A percentile compares a stretch with the other conserved stretches of the same genome.
These are phyloP conservation scores for Schrankia costaestrigalis DNA, from an alignment of 2,888 invertebrate genomes.

Conservation along the genomic window DNA sequence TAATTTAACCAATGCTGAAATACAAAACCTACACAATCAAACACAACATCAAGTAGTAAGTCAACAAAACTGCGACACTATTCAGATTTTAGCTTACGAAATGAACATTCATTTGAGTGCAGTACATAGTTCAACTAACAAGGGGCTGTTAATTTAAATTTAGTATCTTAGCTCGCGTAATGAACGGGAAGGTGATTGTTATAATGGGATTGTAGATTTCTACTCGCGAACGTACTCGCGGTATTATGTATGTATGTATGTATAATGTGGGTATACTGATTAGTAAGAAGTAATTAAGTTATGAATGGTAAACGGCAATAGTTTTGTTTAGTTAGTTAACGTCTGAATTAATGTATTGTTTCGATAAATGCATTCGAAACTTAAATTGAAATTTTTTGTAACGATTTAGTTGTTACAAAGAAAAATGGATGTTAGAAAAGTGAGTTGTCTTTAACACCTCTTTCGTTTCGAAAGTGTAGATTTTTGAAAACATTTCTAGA, in stretches of 20 bases:
- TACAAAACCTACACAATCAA: no score
- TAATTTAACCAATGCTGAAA: no score
- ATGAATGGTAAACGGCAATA: conserved; percentile 18
- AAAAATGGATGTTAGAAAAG: no score
- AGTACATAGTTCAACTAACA: conserved; percentile 74
- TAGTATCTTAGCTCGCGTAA: conserved; percentile 76
- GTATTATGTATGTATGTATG: conserved; percentile 14
- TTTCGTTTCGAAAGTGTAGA: no score
- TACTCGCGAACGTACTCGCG: conserved; percentile 26
- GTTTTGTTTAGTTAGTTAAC: conserved; percentile 8
- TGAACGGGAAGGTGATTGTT: conserved; percentile 78
- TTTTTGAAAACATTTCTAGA: no score
- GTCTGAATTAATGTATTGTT: conserved; percentile 6
- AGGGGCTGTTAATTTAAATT: conserved; percentile 80
- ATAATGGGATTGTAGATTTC: conserved; percentile 72
- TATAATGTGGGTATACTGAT: conserved; percentile 11
- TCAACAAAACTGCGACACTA: conserved; percentile 32
- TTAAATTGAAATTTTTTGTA: neutral
- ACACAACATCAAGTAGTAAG: conserved; percentile 13
- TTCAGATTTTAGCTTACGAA: conserved; percentile 59
- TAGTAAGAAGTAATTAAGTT: conserved; percentile 31
- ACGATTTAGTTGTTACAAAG: no score
- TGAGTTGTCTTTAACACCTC: no score
- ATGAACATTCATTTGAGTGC: conserved; percentile 68
- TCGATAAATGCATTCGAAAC: conserved; percentile 2